Conservation (phyloP, 2,113 vertebrate genomes). For the Piaya cayana region DNA sequence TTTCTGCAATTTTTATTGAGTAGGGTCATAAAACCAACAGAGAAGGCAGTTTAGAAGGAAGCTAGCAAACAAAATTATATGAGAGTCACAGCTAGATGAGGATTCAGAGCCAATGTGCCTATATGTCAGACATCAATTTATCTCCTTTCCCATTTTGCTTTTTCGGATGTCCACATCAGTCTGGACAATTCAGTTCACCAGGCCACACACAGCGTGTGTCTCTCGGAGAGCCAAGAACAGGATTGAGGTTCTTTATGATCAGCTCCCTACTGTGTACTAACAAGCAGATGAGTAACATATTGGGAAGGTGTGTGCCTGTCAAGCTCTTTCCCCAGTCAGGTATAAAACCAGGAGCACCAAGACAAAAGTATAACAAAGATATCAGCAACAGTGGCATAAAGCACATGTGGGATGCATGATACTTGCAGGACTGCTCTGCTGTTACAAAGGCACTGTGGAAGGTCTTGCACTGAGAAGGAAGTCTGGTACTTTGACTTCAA, state of each 20-base stretch:
- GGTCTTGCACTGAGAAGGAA: background rate
- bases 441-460: background rate
- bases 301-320: conserved; percentile 31
- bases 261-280: conserved; percentile 28
- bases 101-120: background rate
- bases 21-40: background rate
- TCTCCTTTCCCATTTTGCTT: background rate
- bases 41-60: background rate
- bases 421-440: background rate
- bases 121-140: background rate
- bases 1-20: background rate
- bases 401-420: background rate
- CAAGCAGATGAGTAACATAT: background rate
- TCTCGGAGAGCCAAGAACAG: background rate
- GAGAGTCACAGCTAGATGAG: background rate
- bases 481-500: background rate
- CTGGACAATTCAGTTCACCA: background rate
- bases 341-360: background rate
- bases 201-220: background rate
- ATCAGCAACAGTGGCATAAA: background rate
- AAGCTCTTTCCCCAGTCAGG: background rate
- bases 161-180: background rate
- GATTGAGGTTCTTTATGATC: background rate
- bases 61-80: background rate
- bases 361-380: background rate